phyloP scores from a whole-genome alignment of 2,888 invertebrate genomes.

The Griposia aprilina region DNA sequence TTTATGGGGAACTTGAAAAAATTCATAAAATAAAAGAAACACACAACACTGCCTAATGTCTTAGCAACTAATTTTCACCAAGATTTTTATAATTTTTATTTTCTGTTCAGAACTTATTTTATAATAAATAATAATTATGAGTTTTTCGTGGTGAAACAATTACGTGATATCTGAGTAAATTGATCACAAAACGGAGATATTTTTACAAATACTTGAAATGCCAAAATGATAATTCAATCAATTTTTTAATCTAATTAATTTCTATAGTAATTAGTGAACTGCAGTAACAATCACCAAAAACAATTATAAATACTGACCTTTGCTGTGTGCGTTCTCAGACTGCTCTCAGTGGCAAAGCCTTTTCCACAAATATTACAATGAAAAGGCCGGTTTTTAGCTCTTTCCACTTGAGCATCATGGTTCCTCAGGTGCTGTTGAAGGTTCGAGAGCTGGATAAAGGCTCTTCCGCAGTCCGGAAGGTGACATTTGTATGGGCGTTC shows the following conservation, averaged over 20 bases:
- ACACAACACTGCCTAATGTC: slow-evolving; percentile 3
- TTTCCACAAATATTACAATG: slow-evolving; percentile 99
- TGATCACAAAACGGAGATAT: neutral
- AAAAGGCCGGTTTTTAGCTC: slow-evolving; percentile 98
- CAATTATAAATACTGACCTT: slow-evolving; percentile 94
- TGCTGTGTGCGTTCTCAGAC: slow-evolving; percentile 98
- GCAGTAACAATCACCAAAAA: neutral
- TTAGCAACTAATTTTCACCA: neutral
- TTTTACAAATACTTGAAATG: neutral
- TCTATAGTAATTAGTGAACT: neutral
- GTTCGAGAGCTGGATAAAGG: slow-evolving; percentile 99
- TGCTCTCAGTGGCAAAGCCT: slow-evolving; percentile 98
- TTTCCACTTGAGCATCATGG: slow-evolving; percentile 98
- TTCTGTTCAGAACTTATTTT: neutral
- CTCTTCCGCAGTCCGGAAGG: slow-evolving; percentile 98
- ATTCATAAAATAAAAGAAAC: neutral
- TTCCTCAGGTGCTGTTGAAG: slow-evolving; percentile 98
- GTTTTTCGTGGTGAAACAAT: neutral
- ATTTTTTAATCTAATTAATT: no score
- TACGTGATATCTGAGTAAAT: neutral
- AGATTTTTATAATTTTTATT: neutral
- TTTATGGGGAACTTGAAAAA: slow-evolving; percentile 18
- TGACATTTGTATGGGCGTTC: slow-evolving; percentile 99
- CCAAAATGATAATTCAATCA: neutral
- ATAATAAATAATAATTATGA: neutral